A percentile compares a stretch with the other conserved stretches of the same genome.
Conservation (phyloP, 2,888 invertebrate genomes). For the Philhelius pedissequus region DNA sequence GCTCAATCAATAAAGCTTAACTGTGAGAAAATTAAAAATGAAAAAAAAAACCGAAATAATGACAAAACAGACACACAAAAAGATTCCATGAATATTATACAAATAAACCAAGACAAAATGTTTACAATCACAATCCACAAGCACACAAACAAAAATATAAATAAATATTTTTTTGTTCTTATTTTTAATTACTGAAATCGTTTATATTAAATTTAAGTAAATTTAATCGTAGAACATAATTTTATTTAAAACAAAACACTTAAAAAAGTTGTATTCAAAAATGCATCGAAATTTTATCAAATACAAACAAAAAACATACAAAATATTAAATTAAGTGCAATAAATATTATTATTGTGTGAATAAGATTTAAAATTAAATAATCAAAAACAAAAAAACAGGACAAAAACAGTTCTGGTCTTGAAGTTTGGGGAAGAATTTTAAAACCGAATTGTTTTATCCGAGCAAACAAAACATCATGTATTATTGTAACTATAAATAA, state of each 20-base stretch:
- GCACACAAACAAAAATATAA: slow-evolving; percentile 45
- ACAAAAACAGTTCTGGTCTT: slow-evolving; percentile 75
- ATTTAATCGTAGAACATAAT: background rate
- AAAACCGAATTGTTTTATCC: slow-evolving; percentile 75
- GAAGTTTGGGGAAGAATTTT: slow-evolving; percentile 79
- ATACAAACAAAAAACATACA: slow-evolving; percentile 7
- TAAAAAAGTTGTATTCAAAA: slow-evolving; percentile 65
- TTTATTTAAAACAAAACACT: slow-evolving; percentile 24
- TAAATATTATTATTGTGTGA: slow-evolving; percentile 29
- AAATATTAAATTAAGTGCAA: slow-evolving; percentile 55
- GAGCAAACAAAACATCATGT: slow-evolving; percentile 4
- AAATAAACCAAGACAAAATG: slow-evolving; percentile 42
- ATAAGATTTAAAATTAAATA: slow-evolving; percentile 47
- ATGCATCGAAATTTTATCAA: slow-evolving; percentile 74
- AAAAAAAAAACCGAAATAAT: slow-evolving; percentile 44
- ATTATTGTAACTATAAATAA: slow-evolving; percentile 17
- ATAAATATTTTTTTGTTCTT: background rate
- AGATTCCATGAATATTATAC: slow-evolving; percentile 23
- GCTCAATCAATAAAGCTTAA: slow-evolving; percentile 79
- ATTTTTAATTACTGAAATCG: slow-evolving; percentile 35
- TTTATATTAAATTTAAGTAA: slow-evolving; percentile 33
- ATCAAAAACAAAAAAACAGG: slow-evolving; percentile 50
- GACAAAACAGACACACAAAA: slow-evolving; percentile 57
- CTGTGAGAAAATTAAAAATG: slow-evolving; percentile 75
- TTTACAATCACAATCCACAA: slow-evolving; percentile 69